Conservation (phyloP, 2,113 vertebrate genomes). For the Sinosuthora webbiana region DNA sequence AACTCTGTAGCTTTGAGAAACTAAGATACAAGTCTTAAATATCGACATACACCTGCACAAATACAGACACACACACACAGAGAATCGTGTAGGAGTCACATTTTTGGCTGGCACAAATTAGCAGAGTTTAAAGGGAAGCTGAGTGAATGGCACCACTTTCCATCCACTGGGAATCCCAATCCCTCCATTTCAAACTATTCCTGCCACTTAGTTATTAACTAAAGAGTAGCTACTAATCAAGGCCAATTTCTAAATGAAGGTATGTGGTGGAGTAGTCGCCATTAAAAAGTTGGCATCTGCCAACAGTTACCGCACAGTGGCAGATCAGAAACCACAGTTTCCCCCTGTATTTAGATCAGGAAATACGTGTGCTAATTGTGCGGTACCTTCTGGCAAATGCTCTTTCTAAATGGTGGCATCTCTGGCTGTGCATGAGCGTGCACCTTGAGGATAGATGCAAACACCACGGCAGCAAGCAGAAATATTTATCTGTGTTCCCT, state of each 20-base stretch:
- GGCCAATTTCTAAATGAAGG: slow-evolving; percentile 35
- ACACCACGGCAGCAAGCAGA: background rate
- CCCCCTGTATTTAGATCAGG: slow-evolving; percentile 7
- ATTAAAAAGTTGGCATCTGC: slow-evolving; percentile 48
- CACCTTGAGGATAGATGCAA: background rate
- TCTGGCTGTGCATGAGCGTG: background rate
- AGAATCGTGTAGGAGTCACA: background rate
- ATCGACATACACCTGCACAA: background rate
- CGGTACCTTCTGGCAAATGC: slow-evolving; percentile 3
- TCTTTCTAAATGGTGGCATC: background rate
- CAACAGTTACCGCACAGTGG: slow-evolving; percentile 10
- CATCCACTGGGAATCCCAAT: background rate
- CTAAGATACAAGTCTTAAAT: slow-evolving; percentile 20
- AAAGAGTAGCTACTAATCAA: slow-evolving; percentile 41
- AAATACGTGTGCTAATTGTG: slow-evolving; percentile 11
- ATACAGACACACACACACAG: background rate
- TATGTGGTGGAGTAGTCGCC: background rate
- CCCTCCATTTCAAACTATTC: background rate
- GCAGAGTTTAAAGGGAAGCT: background rate
- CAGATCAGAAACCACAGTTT: slow-evolving; percentile 39
- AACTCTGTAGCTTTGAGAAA: background rate
- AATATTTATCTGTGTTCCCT: background rate
- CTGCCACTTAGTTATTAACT: slow-evolving; percentile 31
- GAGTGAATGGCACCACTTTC: background rate
- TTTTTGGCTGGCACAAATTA: background rate